Evolutionary conservation across 2,113 vertebrate species (phyloP), one percentile per base, ranked within the genome.

Genomic region (Benitochromis conjunctus): DNA sequence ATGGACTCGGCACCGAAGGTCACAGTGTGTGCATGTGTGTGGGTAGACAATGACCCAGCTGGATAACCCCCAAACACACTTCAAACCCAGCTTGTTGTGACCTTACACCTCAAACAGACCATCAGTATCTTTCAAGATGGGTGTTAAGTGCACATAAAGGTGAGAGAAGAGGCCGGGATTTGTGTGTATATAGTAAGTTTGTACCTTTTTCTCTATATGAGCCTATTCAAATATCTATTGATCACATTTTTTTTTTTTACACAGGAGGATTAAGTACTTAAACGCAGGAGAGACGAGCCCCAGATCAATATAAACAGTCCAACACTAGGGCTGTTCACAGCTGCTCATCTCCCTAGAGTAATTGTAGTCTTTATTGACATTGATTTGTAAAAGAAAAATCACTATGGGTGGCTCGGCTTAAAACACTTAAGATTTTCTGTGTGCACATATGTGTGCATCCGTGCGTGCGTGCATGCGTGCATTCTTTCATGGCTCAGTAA

Each of bases 71-170:
- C 16, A 84, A 82, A 87, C 83, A 88, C 88, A 94, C 93, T 93
- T 95, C 88, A 96, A 95, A 95, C 86, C 88, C 82, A 69, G 5
- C 46, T 81, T 55, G 66, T 80, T 88, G 92, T 88, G 92, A 89
- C 91, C 86, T 91, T 85, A 92, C 86, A 88, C 89, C 83, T 56
- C 69, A 31, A 90, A 90, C 92, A 92, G 91, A 87, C 81, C 90
- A 80, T 83, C 62, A 58, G 84, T 83, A 93, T 94, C 92, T 92
- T 88, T 94, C 90, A 92, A 85, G 86, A 91, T 10, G 71, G 62
- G 71, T 89, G 58, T 90, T 89, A 79, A 85, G 81, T 89, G 89
- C 80, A 85, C 2, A 3, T 18, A 60, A 84, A 81, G 90, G 64
- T 89, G 82, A 94, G 31, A 56, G 77, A 74, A 11, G 29, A 71